These are phyloP conservation scores for Alosa alosa DNA, from an alignment of 2,113 vertebrate genomes.

Conservation along the genomic window DNA sequence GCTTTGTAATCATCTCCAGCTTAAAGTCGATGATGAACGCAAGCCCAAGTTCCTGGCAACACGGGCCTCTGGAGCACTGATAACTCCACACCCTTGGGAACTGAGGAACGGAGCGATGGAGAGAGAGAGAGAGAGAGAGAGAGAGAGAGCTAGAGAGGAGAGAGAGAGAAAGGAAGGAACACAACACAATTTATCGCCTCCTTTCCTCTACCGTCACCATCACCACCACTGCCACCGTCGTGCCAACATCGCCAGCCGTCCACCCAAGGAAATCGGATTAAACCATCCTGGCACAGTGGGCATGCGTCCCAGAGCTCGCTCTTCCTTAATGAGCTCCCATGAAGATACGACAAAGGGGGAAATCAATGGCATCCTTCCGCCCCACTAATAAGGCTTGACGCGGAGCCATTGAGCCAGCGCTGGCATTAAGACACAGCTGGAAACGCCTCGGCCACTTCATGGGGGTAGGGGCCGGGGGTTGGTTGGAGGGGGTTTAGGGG, in stretches of 20 bases:
- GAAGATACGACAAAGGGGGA: constrained; percentile 58
- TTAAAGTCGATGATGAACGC: too few relatives aligned
- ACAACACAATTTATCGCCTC: constrained; percentile 49
- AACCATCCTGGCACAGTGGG: constrained; percentile 55
- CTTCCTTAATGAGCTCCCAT: constrained; percentile 62
- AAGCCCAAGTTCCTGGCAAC: too few relatives aligned
- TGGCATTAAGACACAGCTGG: constrained; percentile 71
- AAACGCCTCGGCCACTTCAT: constrained; percentile 57
- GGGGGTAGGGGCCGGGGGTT: constrained; percentile 4
- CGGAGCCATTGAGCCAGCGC: constrained; percentile 57
- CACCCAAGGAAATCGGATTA: constrained; percentile 66
- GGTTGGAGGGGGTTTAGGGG: too few relatives aligned
- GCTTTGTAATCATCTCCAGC: too few relatives aligned
- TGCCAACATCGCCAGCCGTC: constrained; percentile 24
- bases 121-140: too few relatives aligned
- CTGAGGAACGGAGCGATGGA: too few relatives aligned
- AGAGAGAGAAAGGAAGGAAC: too few relatives aligned
- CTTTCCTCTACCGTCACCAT: constrained; percentile 22
- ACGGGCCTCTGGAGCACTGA: too few relatives aligned
- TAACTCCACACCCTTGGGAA: too few relatives aligned
- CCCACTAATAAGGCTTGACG: constrained; percentile 62
- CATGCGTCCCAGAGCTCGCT: constrained; percentile 44
- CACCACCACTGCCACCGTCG: neutral
- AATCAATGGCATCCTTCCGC: constrained; percentile 60
- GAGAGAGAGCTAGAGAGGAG: too few relatives aligned